These are phyloP conservation scores for Petrocephalus schoutedeni DNA, from an alignment of 2,797 vertebrate species.

Conservation along the genomic window DNA sequence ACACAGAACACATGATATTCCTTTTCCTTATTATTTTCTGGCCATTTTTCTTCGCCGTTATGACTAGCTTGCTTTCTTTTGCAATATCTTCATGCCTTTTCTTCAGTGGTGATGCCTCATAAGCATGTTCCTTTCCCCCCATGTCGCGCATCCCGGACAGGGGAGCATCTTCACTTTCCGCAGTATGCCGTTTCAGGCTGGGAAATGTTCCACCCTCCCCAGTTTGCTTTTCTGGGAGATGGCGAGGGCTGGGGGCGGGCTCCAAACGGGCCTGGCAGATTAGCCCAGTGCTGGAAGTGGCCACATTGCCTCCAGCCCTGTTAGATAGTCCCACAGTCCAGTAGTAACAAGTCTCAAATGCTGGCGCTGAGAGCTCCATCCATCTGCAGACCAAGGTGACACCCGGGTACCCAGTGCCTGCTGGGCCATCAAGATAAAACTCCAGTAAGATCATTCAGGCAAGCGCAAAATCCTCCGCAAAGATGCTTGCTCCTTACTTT, in stretches of 20 bases:
- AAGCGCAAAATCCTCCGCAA: neutral
- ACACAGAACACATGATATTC: neutral
- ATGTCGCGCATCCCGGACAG: neutral
- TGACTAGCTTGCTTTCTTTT: neutral
- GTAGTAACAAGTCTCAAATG: neutral
- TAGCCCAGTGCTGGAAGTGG: neutral
- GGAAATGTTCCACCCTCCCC: neutral
- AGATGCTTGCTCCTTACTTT: neutral
- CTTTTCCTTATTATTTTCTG: neutral
- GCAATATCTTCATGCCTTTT: neutral
- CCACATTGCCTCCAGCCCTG: neutral
- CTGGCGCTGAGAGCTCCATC: neutral
- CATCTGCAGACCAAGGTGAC: conserved; percentile 5
- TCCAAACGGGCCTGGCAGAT: neutral
- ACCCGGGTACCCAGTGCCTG: neutral
- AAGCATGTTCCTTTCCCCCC: neutral
- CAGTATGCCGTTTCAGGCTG: neutral
- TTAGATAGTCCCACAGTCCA: neutral
- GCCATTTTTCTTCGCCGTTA: neutral
- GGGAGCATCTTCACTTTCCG: neutral
- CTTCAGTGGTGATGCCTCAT: neutral
- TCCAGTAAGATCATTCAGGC: neutral
- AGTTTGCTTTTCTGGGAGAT: neutral
- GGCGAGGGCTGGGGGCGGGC: neutral
- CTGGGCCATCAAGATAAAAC: neutral